Conservation (phyloP, 2,113 vertebrate species). For the Camarhynchus parvulus region DNA sequence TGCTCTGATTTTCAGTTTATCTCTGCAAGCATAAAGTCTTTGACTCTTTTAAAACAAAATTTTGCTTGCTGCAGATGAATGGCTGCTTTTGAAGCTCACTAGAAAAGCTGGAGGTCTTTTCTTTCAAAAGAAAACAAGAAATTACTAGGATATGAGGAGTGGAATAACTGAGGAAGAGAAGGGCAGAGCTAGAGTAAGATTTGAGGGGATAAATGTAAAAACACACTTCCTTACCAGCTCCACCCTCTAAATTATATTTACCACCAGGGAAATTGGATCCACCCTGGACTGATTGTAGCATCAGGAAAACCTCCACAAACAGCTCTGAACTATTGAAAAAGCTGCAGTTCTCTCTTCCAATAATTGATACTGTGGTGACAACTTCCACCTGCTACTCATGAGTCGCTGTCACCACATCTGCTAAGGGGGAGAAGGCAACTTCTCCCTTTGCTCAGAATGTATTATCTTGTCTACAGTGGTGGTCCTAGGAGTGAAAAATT, state of each 20-base stretch:
- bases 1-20: not conserved
- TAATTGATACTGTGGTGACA: slow-evolving; percentile 15
- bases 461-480: not conserved
- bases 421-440: not conserved
- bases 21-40: not conserved
- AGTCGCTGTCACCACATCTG: not conserved
- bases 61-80: not conserved
- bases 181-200: not conserved
- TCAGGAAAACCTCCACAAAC: slow-evolving; percentile 27
- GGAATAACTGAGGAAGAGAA: slow-evolving; percentile 14
- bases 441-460: not conserved
- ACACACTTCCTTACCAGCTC: not conserved
- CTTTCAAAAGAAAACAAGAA: not conserved
- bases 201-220: not conserved
- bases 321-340: not conserved
- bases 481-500: not conserved
- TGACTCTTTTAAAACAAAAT: not conserved
- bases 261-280: not conserved
- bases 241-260: slow-evolving; percentile 4
- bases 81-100: not conserved
- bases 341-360: not conserved
- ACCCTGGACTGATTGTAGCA: not conserved
- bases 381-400: not conserved
- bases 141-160: not conserved
- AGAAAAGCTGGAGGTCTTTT: not conserved